Evolutionary conservation across 2,888 invertebrate genomes (phyloP).

Genomic region (Liodrosophila aerea): DNA sequence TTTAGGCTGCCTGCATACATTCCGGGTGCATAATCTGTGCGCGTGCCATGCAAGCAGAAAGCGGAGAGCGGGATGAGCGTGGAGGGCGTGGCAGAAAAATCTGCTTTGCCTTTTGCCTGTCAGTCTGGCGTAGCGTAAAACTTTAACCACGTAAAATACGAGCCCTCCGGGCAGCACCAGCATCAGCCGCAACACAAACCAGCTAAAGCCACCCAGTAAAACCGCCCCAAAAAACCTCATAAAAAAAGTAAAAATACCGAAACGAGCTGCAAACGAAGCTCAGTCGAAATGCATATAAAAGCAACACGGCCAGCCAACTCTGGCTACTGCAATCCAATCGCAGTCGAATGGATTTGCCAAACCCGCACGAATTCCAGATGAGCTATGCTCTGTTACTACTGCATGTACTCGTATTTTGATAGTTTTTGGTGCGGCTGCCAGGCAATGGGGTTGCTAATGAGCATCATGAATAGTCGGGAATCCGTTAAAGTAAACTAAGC

Average conservation of each 20-base stretch:
- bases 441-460: conserved; percentile 17
- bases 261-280: conserved; percentile 31
- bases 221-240: background rate
- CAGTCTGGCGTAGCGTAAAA: conserved; percentile 47
- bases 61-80: background rate
- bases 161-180: conserved; percentile 43
- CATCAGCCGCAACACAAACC: conserved; percentile 17
- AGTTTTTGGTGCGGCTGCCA: background rate
- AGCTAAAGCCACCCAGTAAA: background rate
- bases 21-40: conserved; percentile 49
- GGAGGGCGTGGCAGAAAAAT: conserved; percentile 21
- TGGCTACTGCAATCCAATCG: conserved; percentile 26
- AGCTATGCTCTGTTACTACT: conserved; percentile 26
- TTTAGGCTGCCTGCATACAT: conserved; percentile 15
- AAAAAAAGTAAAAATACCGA: conserved; percentile 9
- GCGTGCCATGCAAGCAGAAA: conserved; percentile 16
- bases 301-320: conserved; percentile 6
- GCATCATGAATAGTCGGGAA: background rate
- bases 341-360: conserved; percentile 23
- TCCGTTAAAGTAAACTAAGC: background rate
- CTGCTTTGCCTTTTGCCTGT: conserved; percentile 47
- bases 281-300: conserved; percentile 45
- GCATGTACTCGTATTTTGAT: background rate
- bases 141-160: conserved; percentile 67
- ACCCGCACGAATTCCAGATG: conserved; percentile 41